Evolutionary conservation across 2,888 invertebrate species (phyloP).

Genomic region (Diplolepis rosae): DNA sequence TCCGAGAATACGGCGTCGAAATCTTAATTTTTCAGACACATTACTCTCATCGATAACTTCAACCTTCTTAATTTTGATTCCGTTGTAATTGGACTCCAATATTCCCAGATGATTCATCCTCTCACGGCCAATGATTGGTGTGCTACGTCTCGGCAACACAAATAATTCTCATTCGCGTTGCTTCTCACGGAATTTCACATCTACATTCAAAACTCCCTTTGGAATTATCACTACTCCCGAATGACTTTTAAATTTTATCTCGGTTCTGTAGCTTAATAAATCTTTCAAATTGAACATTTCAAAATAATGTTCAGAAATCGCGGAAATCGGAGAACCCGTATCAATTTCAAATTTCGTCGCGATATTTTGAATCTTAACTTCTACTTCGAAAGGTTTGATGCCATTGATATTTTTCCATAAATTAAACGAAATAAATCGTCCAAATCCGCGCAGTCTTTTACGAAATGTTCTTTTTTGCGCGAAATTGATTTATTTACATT

Average conservation of each 20-base stretch:
- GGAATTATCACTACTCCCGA: slow-evolving; percentile 33
- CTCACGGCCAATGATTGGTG: slow-evolving; percentile 33
- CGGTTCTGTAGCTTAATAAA: not conserved
- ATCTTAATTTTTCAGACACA: not conserved
- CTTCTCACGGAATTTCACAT: slow-evolving; percentile 18
- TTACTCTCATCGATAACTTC: not conserved
- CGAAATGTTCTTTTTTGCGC: slow-evolving; percentile 7
- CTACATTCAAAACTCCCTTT: slow-evolving; percentile 29
- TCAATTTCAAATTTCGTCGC: slow-evolving; percentile 37
- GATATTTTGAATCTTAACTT: slow-evolving; percentile 20
- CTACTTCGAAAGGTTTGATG: slow-evolving; percentile 31
- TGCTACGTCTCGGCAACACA: slow-evolving; percentile 35
- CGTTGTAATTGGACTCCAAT: not conserved
- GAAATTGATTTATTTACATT: not conserved
- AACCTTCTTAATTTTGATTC: not conserved
- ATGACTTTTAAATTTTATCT: slow-evolving; percentile 37
- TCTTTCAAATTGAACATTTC: slow-evolving; percentile 9
- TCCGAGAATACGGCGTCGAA: slow-evolving; percentile 33
- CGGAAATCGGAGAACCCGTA: slow-evolving; percentile 42
- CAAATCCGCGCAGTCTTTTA: slow-evolving; percentile 29
- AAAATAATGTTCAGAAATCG: slow-evolving; percentile 38
- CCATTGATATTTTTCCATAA: slow-evolving; percentile 24
- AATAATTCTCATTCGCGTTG: slow-evolving; percentile 16
- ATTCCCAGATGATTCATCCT: slow-evolving; percentile 30
- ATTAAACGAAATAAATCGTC: slow-evolving; percentile 28